Evolutionary conservation across 1,140 invertebrate genomes (phyloP).

Genomic region (Lasaia peninsularis): DNA sequence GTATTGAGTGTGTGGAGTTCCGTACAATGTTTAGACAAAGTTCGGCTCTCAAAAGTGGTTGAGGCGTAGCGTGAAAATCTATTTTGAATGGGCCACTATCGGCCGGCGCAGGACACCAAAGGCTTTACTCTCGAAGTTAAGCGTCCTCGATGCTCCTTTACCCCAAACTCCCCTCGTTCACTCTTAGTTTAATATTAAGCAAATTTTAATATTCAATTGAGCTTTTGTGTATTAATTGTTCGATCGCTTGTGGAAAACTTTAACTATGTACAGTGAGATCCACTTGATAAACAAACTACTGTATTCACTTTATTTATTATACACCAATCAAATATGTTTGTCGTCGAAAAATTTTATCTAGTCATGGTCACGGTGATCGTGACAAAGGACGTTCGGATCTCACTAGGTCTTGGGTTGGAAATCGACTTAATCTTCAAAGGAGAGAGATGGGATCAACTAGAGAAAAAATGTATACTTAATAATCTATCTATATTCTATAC

Average conservation of each 20-base stretch:
- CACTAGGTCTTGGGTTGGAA: too few species aligned
- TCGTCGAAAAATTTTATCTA: too few species aligned
- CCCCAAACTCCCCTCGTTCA: constrained; percentile 47
- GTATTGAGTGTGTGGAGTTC: constrained; percentile 23
- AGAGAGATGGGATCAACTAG: too few species aligned
- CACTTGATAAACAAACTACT: background rate
- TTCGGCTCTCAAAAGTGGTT: constrained; percentile 51
- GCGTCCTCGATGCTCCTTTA: constrained; percentile 50
- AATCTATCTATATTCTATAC: too few species aligned
- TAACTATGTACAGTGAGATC: background rate
- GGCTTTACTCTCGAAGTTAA: constrained; percentile 63
- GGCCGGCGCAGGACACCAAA: constrained; percentile 56
- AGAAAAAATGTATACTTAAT: too few species aligned
- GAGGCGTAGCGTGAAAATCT: constrained; percentile 70
- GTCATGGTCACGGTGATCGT: too few species aligned
- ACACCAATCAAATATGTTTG: too few species aligned
- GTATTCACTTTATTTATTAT: too few species aligned
- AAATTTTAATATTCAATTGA: constrained; percentile 74
- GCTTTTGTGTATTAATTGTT: constrained; percentile 43
- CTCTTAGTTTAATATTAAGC: constrained; percentile 60
- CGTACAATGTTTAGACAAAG: constrained; percentile 57
- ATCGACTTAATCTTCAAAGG: too few species aligned
- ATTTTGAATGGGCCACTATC: constrained; percentile 73
- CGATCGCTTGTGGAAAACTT: background rate
- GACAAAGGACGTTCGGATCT: too few species aligned